Percentiles rank a stretch among this genome's conserved stretches.
These are phyloP conservation scores for Morelia viridis DNA, from an alignment of 2,797 vertebrate genomes.

Conservation along the genomic window DNA sequence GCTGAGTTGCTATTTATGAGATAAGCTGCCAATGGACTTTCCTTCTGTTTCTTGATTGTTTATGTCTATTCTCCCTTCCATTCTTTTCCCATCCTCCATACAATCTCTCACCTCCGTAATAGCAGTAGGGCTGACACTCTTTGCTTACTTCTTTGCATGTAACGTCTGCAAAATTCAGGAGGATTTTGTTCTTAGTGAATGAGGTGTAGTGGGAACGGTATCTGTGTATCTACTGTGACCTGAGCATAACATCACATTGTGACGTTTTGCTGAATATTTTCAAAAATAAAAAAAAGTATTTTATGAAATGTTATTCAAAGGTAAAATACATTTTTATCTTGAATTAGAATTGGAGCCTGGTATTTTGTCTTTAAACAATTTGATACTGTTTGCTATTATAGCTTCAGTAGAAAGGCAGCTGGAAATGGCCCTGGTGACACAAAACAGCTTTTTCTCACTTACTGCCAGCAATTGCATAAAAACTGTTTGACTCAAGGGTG, in stretches of 20 bases:
- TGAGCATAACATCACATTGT: background rate
- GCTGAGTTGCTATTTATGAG: background rate
- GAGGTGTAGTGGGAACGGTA: conserved; percentile 17
- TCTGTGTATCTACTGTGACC: conserved; percentile 46
- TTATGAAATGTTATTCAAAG: background rate
- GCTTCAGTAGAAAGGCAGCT: conserved; percentile 55
- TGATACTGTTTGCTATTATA: conserved; percentile 19
- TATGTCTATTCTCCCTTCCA: background rate
- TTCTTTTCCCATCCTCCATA: background rate
- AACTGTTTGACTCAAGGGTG: conserved; percentile 52
- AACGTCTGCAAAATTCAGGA: background rate
- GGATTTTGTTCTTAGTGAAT: background rate
- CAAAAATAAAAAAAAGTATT: conserved; percentile 9
- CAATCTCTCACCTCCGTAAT: background rate
- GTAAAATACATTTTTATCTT: conserved; percentile 23
- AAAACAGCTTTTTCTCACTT: conserved; percentile 44
- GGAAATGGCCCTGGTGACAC: conserved; percentile 36
- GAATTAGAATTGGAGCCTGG: conserved; percentile 36
- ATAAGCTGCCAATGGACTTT: background rate
- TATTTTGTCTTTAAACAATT: conserved; percentile 43
- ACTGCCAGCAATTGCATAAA: conserved; percentile 49
- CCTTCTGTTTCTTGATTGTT: background rate
- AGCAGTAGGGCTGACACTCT: background rate
- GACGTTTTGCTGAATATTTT: conserved; percentile 1
- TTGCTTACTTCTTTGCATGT: background rate